These are phyloP conservation scores for Hemistola chrysoprasaria DNA, from an alignment of 2,888 invertebrate genomes.

Conservation along the genomic window DNA sequence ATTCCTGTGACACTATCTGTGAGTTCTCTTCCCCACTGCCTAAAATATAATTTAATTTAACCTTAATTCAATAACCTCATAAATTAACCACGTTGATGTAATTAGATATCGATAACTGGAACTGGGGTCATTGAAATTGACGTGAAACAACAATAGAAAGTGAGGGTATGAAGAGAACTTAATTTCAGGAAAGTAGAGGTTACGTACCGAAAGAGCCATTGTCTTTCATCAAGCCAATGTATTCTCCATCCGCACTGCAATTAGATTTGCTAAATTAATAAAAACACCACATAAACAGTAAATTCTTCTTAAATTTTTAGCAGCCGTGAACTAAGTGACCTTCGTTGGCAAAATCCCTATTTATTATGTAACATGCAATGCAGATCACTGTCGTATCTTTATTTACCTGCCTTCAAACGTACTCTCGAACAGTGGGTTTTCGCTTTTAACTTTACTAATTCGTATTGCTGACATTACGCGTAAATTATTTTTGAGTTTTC, in stretches of 20 bases:
- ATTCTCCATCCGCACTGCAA: constrained; percentile 76
- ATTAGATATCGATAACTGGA: constrained; percentile 38
- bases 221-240: constrained; percentile 67
- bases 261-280: constrained; percentile 36
- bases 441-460: constrained; percentile 73
- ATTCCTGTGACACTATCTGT: constrained; percentile 79
- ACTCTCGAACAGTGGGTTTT: constrained; percentile 80
- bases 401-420: constrained; percentile 84
- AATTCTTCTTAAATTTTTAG: constrained; percentile 48
- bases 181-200: not conserved
- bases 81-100: constrained; percentile 17
- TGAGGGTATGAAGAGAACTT: too few species aligned
- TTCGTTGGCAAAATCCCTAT: constrained; percentile 58
- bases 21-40: constrained; percentile 71
- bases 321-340: constrained; percentile 68
- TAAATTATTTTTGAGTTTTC: constrained; percentile 85
- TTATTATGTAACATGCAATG: constrained; percentile 63
- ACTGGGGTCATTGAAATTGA: not conserved
- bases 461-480: constrained; percentile 56
- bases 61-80: constrained; percentile 43
- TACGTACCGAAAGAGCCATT: constrained; percentile 67
- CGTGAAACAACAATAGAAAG: not conserved
- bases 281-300: constrained; percentile 32
- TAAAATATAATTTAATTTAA: constrained; percentile 67
- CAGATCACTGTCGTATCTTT: constrained; percentile 28